Evolutionary conservation across 2,888 invertebrate species (phyloP).

Genomic region (Xylota sylvarum): DNA sequence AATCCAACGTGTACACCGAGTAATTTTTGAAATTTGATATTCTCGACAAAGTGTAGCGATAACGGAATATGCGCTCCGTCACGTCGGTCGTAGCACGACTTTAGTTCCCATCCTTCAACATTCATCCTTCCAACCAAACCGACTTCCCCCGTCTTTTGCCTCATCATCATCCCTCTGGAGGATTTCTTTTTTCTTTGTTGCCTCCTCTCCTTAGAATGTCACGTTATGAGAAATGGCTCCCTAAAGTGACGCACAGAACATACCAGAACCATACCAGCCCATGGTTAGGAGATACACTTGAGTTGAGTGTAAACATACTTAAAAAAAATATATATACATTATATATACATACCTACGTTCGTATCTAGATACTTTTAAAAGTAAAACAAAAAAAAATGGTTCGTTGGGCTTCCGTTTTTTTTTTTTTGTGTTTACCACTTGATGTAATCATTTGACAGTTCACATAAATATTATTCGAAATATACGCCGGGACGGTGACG

Average conservation of each 20-base stretch:
- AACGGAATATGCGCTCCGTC: constrained; percentile 73
- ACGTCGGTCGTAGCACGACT: constrained; percentile 58
- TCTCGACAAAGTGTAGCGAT: constrained; percentile 75
- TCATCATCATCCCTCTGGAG: constrained; percentile 24
- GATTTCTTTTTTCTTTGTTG: constrained; percentile 32
- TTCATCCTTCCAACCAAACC: constrained; percentile 1
- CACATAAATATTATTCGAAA: constrained; percentile 72
- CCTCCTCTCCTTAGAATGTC: constrained; percentile 46
- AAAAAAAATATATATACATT: constrained; percentile 25
- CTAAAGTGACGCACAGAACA: constrained; percentile 40
- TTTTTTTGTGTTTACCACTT: constrained; percentile 48
- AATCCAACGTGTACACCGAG: constrained; percentile 53
- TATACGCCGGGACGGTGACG: constrained; percentile 11
- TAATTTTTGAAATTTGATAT: constrained; percentile 76
- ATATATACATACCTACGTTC: no score
- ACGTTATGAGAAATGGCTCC: constrained; percentile 71
- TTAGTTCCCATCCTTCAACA: constrained; percentile 66
- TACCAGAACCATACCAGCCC: constrained; percentile 19
- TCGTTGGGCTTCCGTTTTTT: constrained; percentile 48
- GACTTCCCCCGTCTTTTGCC: background rate
- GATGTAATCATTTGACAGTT: constrained; percentile 73
- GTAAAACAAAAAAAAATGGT: constrained; percentile 31
- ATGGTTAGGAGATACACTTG: constrained; percentile 66
- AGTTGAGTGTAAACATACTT: constrained; percentile 69
- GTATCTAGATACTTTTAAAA: constrained; percentile 28